A percentile compares a stretch with the other conserved stretches of the same genome.
Evolutionary conservation across 2,797 vertebrate species (phyloP).

Genomic region (Sternarchorhynchus goeldii): DNA sequence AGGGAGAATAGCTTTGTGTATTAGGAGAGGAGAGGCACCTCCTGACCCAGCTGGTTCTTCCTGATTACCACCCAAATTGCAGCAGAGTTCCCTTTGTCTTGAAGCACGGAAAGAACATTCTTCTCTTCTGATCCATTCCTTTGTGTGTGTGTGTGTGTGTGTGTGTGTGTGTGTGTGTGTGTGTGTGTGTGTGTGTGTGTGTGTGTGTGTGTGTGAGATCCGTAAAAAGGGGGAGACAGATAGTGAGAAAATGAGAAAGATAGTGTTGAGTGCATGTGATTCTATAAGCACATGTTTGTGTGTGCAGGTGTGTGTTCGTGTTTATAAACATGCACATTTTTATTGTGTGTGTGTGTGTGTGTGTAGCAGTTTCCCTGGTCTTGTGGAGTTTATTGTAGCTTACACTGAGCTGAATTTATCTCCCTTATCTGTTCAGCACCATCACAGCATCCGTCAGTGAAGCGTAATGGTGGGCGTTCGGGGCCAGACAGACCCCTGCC

Average conservation of each 20-base stretch:
- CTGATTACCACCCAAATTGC: slow-evolving; percentile 61
- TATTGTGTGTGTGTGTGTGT: slow-evolving; percentile 19
- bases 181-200: not conserved
- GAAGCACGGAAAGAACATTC: slow-evolving; percentile 46
- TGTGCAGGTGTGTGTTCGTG: not conserved
- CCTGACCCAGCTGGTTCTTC: slow-evolving; percentile 59
- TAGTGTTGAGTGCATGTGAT: slow-evolving; percentile 14
- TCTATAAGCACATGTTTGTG: not conserved
- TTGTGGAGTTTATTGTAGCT: slow-evolving; percentile 28
- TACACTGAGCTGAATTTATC: slow-evolving; percentile 47
- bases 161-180: slow-evolving; percentile 19
- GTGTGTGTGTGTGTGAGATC: too few species aligned
- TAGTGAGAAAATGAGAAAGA: slow-evolving; percentile 24
- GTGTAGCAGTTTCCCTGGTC: slow-evolving; percentile 4
- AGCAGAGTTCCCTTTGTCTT: slow-evolving; percentile 58
- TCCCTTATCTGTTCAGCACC: slow-evolving; percentile 44
- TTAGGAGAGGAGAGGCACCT: slow-evolving; percentile 58
- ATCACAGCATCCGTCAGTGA: slow-evolving; percentile 39
- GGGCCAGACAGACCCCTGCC: slow-evolving; percentile 15
- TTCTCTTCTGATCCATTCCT: slow-evolving; percentile 40
- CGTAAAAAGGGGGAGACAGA: not conserved
- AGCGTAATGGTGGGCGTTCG: slow-evolving; percentile 35
- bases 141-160: slow-evolving; percentile 33
- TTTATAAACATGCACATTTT: slow-evolving; percentile 6
- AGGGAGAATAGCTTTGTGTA: slow-evolving; percentile 55